These are phyloP conservation scores for Actinemys pallida DNA, from an alignment of 2,113 vertebrate species.

Conservation along the genomic window DNA sequence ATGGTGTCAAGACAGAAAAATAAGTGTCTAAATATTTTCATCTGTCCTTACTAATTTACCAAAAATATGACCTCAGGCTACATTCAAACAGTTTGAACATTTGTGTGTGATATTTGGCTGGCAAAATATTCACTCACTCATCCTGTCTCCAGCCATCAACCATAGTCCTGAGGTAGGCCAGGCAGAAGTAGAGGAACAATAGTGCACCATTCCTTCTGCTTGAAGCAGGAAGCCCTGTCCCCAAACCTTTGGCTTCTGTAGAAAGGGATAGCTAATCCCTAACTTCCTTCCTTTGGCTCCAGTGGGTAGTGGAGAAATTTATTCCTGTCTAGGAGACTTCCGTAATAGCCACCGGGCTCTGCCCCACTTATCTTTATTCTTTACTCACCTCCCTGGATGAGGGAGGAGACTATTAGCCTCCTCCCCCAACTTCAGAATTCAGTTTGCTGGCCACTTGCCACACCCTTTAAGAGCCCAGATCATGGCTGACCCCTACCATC, in stretches of 20 bases:
- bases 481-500: not conserved
- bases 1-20: not conserved
- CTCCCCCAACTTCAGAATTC: not conserved
- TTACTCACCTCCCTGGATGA: too few relatives aligned
- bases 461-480: not conserved
- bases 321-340: not conserved
- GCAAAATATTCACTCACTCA: slow-evolving; percentile 17
- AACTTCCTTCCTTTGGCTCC: not conserved
- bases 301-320: not conserved
- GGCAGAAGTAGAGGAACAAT: not conserved
- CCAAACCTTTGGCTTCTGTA: not conserved
- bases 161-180: not conserved
- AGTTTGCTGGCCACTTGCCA: not conserved
- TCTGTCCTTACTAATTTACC: not conserved
- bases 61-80: not conserved
- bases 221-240: not conserved
- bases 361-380: not conserved
- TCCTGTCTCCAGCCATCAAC: not conserved
- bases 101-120: slow-evolving; percentile 4
- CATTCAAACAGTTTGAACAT: slow-evolving; percentile 20
- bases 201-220: not conserved
- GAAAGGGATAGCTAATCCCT: not conserved
- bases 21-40: not conserved
- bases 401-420: not conserved
- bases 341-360: not conserved